These are phyloP conservation scores for Cossypha polioptera DNA, from an alignment of 2,797 vertebrate species.

Conservation along the genomic window DNA sequence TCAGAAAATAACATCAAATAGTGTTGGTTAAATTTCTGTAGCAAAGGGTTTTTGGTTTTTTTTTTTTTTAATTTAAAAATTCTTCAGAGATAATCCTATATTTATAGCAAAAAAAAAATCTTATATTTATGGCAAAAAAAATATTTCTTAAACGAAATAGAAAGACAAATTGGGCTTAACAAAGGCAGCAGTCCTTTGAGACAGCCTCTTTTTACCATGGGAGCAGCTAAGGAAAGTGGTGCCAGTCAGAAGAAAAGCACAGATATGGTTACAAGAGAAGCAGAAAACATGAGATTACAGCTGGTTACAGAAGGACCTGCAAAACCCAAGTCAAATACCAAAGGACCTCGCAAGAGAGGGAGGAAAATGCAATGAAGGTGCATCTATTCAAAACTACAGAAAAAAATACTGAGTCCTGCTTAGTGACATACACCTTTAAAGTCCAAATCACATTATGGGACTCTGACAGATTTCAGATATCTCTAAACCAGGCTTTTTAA, in stretches of 20 bases:
- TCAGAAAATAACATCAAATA: neutral
- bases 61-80: neutral
- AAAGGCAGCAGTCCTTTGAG: neutral
- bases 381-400: neutral
- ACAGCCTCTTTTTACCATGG: neutral
- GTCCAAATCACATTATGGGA: neutral
- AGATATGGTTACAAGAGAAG: neutral
- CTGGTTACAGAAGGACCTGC: neutral
- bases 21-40: neutral
- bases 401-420: neutral
- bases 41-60: neutral
- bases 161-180: neutral
- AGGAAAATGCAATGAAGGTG: neutral
- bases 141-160: neutral
- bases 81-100: neutral
- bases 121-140: neutral
- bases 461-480: neutral
- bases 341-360: neutral
- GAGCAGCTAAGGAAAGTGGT: neutral
- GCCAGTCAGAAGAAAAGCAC: neutral
- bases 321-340: neutral
- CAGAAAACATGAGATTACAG: neutral
- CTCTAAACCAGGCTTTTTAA: neutral
- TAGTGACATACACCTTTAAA: neutral
- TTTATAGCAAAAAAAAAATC: neutral